Conservation (phyloP, 2,113 vertebrate species). For the Gavia stellata region DNA sequence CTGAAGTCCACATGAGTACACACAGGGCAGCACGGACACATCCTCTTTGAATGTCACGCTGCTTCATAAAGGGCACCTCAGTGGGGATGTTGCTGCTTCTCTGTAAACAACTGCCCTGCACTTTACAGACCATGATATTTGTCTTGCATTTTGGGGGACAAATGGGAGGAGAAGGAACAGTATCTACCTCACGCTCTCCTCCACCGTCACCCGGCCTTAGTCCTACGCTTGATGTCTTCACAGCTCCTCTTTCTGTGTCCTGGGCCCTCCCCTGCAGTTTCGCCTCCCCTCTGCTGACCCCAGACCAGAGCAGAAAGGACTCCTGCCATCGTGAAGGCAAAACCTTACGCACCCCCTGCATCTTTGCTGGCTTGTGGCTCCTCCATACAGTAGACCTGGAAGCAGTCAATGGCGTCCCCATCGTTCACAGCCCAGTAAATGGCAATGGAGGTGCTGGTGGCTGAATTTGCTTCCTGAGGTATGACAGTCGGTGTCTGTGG, state of each 20-base stretch:
- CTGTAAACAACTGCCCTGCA: background rate
- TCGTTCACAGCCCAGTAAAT: conserved; percentile 90
- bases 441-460: conserved; percentile 86
- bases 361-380: conserved; percentile 82
- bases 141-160: background rate
- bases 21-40: background rate
- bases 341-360: conserved; percentile 52
- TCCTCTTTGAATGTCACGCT: background rate
- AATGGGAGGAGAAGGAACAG: background rate
- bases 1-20: background rate
- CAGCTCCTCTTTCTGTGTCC: background rate
- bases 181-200: background rate
- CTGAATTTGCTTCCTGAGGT: conserved; percentile 87
- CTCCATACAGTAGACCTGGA: conserved; percentile 97
- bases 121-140: background rate
- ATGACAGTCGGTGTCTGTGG: conserved; percentile 85
- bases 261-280: background rate
- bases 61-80: background rate
- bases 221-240: background rate
- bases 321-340: background rate
- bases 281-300: background rate
- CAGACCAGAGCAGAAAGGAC: background rate
- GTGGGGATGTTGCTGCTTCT: background rate
- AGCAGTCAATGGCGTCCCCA: conserved; percentile 88
- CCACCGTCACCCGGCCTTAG: background rate